Conservation (phyloP, 2,797 vertebrate genomes). For the Lagodon rhomboides region DNA sequence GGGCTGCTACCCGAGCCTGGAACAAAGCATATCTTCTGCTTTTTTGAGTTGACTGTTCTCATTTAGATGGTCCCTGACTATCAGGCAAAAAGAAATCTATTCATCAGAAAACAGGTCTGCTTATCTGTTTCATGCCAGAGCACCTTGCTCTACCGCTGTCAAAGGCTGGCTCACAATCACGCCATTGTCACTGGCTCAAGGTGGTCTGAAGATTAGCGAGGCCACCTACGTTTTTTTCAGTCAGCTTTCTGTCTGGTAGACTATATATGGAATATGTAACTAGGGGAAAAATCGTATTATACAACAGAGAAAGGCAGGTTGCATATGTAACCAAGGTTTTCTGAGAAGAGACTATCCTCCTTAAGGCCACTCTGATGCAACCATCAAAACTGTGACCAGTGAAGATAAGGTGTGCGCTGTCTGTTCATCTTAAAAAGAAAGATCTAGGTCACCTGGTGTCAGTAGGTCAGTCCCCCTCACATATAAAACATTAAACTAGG, state of each 20-base stretch:
- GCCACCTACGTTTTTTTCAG: not conserved
- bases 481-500: not conserved
- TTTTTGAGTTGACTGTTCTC: too few relatives aligned
- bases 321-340: not conserved
- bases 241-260: not conserved
- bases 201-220: not conserved
- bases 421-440: constrained; percentile 1
- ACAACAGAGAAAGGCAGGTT: not conserved
- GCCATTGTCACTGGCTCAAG: not conserved
- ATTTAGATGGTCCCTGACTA: not conserved
- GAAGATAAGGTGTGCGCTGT: not conserved
- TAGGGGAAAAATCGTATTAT: not conserved
- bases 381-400: not conserved
- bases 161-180: not conserved
- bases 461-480: not conserved
- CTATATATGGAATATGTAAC: constrained; percentile 14
- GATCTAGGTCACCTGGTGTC: constrained; percentile 3
- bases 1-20: not conserved
- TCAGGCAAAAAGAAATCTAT: not conserved
- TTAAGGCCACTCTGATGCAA: not conserved
- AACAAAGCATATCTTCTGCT: not conserved
- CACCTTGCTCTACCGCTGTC: not conserved
- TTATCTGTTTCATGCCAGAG: constrained; percentile 4
- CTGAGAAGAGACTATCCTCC: not conserved
- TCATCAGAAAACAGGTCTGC: not conserved